A percentile compares a stretch with the other conserved stretches of the same genome.
These are phyloP conservation scores for Dynastes tityus DNA, from an alignment of 2,888 invertebrate species.

Conservation along the genomic window DNA sequence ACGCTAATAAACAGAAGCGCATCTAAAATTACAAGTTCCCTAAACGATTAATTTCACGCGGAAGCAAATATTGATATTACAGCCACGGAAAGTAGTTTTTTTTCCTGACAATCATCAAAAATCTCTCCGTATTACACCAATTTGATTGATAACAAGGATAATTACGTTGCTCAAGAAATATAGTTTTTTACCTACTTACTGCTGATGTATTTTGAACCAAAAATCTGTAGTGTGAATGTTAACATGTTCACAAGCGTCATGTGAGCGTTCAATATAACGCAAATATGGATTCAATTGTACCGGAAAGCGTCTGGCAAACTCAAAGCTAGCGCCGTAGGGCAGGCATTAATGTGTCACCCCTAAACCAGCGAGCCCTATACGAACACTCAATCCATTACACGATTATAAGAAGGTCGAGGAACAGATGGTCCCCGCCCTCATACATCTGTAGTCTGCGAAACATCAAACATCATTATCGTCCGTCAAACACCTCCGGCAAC, in stretches of 20 bases:
- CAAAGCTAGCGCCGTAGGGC: conserved; percentile 27
- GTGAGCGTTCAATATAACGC: neutral
- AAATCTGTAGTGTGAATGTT: too few species aligned
- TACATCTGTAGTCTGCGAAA: conserved; percentile 45
- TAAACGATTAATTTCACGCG: too few species aligned
- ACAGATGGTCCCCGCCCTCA: neutral
- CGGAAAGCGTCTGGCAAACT: neutral
- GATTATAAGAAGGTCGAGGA: conserved; percentile 44
- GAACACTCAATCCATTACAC: conserved; percentile 52
- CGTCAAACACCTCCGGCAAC: conserved; percentile 31
- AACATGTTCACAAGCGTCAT: neutral
- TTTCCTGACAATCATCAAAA: too few species aligned
- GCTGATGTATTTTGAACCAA: too few species aligned
- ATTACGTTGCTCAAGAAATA: too few species aligned
- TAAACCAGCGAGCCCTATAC: conserved; percentile 16
- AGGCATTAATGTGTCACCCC: conserved; percentile 42
- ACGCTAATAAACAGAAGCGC: too few species aligned
- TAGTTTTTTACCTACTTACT: too few species aligned
- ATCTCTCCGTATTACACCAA: too few species aligned
- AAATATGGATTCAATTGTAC: conserved; percentile 51
- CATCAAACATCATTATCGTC: conserved; percentile 52
- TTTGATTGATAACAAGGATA: too few species aligned
- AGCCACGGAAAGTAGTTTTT: too few species aligned
- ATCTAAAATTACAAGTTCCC: too few species aligned
- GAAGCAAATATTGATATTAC: too few species aligned